Percentiles rank a stretch among this genome's conserved stretches.
Evolutionary conservation across 1,140 invertebrate genomes (phyloP).

Genomic region (Drosophila pallidifrons): DNA sequence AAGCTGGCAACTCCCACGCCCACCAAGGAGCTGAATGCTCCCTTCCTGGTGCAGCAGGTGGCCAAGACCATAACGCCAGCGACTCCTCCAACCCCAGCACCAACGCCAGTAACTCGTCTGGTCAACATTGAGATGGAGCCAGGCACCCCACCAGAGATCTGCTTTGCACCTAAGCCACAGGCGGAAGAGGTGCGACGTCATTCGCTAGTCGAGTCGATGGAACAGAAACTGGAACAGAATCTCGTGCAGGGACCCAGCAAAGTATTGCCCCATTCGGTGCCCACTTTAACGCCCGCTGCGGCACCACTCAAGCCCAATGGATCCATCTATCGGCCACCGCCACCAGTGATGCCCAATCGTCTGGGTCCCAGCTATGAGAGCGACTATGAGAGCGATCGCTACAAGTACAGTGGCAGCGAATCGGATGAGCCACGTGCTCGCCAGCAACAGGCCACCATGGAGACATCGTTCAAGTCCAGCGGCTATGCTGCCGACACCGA

Average conservation of each 20-base stretch:
- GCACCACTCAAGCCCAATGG: conserved; percentile 39
- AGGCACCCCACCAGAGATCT: conserved; percentile 89
- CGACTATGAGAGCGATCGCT: conserved; percentile 91
- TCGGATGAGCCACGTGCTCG: conserved; percentile 88
- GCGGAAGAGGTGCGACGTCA: conserved; percentile 83
- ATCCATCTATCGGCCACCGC: conserved; percentile 77
- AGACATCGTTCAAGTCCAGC: conserved; percentile 85
- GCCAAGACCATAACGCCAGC: conserved; percentile 85
- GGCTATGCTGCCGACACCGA: conserved; percentile 91
- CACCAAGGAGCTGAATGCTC: conserved; percentile 86
- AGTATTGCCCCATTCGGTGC: conserved; percentile 86
- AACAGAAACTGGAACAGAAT: conserved; percentile 87
- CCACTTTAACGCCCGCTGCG: conserved; percentile 61
- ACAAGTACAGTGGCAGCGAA: conserved; percentile 89
- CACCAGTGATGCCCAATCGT: conserved; percentile 87
- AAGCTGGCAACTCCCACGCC: conserved; percentile 73
- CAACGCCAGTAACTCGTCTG: conserved; percentile 50
- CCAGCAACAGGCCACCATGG: conserved; percentile 84
- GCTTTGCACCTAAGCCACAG: conserved; percentile 86
- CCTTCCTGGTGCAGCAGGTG: conserved; percentile 85
- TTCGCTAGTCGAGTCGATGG: conserved; percentile 87
- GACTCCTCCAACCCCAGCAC: conserved; percentile 76
- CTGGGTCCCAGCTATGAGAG: conserved; percentile 87
- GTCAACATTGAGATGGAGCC: conserved; percentile 86
- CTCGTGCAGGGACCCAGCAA: conserved; percentile 86